A percentile compares a stretch with the other conserved stretches of the same genome.
Evolutionary conservation across 2,888 invertebrate genomes (phyloP).

Genomic region (Leucoptera coffeella): DNA sequence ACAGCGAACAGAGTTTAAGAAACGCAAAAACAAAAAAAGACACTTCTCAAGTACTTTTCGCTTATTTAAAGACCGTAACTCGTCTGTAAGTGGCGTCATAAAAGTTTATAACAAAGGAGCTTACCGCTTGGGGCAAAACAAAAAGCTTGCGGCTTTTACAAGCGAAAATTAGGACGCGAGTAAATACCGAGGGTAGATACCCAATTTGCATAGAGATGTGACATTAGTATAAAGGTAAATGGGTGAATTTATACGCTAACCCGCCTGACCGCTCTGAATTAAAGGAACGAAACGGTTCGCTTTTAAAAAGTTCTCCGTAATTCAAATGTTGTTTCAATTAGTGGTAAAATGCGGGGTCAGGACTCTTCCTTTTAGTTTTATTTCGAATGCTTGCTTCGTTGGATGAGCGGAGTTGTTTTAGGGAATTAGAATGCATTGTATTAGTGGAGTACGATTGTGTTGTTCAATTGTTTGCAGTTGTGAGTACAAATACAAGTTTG

Average conservation of each 20-base stretch:
- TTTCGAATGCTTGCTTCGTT: neutral
- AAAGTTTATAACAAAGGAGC: slow-evolving; percentile 5
- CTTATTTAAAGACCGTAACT: neutral
- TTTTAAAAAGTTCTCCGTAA: slow-evolving; percentile 4
- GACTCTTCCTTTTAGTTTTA: neutral
- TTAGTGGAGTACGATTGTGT: too few species aligned
- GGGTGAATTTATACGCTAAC: slow-evolving; percentile 2
- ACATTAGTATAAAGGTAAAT: slow-evolving; percentile 23
- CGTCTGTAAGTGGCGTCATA: slow-evolving; percentile 3
- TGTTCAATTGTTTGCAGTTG: too few species aligned
- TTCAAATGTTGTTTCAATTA: slow-evolving; percentile 4
- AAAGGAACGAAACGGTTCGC: slow-evolving; percentile 6
- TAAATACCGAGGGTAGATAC: slow-evolving; percentile 35
- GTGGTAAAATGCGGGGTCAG: slow-evolving; percentile 1
- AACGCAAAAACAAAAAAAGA: neutral
- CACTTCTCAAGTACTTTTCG: neutral
- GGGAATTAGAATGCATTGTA: too few species aligned
- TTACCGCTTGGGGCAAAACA: slow-evolving; percentile 3
- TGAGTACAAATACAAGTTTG: too few species aligned
- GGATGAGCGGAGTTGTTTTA: too few species aligned
- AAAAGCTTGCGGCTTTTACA: slow-evolving; percentile 33
- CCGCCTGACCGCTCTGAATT: slow-evolving; percentile 9
- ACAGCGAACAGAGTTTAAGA: too few species aligned
- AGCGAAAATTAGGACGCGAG: slow-evolving; percentile 37
- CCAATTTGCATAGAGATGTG: slow-evolving; percentile 52